Evolutionary conservation across 2,797 vertebrate genomes (phyloP).

Genomic region (Myioborus miniatus): DNA sequence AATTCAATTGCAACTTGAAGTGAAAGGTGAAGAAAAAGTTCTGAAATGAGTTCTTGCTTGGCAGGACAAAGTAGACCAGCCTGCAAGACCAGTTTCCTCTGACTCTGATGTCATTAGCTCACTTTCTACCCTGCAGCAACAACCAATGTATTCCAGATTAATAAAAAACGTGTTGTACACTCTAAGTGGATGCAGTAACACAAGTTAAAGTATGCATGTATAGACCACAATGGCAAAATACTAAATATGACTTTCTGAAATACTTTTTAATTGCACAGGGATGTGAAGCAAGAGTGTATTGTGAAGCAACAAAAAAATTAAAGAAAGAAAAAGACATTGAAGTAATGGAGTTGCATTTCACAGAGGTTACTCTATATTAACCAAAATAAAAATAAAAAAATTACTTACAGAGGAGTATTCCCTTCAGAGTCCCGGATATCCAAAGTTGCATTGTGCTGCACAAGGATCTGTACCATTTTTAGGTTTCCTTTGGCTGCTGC

Average conservation of each 20-base stretch:
- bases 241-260: not conserved
- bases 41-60: not conserved
- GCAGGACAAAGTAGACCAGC: not conserved
- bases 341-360: not conserved
- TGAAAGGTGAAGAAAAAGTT: not conserved
- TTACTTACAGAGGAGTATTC: constrained; percentile 93
- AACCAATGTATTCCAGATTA: not conserved
- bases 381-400: not conserved
- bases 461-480: constrained; percentile 90
- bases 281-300: not conserved
- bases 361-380: fast-evolving
- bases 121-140: not conserved
- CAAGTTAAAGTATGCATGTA: not conserved
- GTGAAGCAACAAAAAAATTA: not conserved
- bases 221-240: not conserved
- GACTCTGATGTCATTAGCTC: not conserved
- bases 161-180: not conserved
- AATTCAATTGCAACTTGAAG: not conserved
- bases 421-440: constrained; percentile 95
- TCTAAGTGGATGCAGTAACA: not conserved
- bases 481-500: constrained; percentile 94
- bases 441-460: constrained; percentile 89
- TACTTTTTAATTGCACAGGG: not conserved
- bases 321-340: not conserved
- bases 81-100: not conserved